Evolutionary conservation across 1,140 invertebrate species (phyloP).

Genomic region (Pemphigus obesinymphae): DNA sequence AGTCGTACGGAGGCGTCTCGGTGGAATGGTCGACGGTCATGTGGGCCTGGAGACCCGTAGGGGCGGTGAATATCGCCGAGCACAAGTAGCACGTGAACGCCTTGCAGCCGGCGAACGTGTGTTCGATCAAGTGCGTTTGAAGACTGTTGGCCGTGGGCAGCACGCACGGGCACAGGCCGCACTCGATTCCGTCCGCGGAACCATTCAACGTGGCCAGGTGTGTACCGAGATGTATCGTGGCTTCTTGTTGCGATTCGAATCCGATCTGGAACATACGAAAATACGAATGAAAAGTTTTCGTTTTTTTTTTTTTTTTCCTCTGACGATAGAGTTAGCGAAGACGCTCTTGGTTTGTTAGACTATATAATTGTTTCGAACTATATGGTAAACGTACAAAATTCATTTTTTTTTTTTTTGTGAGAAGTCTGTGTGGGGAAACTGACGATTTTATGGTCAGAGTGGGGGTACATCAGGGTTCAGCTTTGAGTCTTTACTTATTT

Average conservation of each 20-base stretch:
- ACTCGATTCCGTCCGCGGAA: conserved; percentile 57
- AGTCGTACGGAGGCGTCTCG: conserved; percentile 75
- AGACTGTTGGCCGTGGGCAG: conserved; percentile 71
- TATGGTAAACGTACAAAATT: too few species aligned
- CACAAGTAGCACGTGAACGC: conserved; percentile 85
- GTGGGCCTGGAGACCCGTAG: conserved; percentile 69
- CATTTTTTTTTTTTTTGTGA: too few species aligned
- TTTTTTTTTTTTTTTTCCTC: too few species aligned
- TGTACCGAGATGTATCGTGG: conserved; percentile 58
- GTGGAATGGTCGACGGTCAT: conserved; percentile 72
- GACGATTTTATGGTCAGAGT: too few species aligned
- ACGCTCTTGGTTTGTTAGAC: too few species aligned
- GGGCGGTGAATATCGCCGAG: conserved; percentile 76
- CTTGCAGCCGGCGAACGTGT: conserved; percentile 78
- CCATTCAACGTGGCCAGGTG: conserved; percentile 49
- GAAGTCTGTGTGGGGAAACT: too few species aligned
- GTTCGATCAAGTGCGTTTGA: conserved; percentile 87
- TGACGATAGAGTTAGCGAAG: too few species aligned
- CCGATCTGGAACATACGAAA: conserved; percentile 20
- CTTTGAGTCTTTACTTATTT: too few species aligned
- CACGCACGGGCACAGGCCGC: conserved; percentile 66
- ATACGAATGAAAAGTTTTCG: too few species aligned
- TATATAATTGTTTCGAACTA: too few species aligned
- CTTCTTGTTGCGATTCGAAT: conserved; percentile 61
- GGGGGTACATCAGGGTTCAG: too few species aligned